These are phyloP conservation scores for Herpetotheres cachinnans DNA, from an alignment of 2,113 vertebrate species.

Conservation along the genomic window DNA sequence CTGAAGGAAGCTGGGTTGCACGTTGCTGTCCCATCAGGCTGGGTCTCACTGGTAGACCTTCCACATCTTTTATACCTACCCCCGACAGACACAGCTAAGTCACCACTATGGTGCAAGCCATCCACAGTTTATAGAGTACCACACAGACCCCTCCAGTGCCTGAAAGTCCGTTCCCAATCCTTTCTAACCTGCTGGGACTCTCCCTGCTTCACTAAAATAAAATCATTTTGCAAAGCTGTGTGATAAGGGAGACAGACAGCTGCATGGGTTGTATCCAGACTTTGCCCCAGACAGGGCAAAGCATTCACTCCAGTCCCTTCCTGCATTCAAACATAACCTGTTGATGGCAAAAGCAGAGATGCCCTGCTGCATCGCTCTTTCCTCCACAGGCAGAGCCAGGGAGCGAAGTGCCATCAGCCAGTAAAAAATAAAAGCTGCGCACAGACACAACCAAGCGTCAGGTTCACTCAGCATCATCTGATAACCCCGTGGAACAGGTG, in stretches of 20 bases:
- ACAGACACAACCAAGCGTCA: constrained; percentile 29
- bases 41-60: not conserved
- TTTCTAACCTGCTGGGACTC: not conserved
- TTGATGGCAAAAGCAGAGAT: not conserved
- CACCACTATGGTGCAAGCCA: not conserved
- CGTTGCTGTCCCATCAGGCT: rapidly evolving
- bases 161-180: not conserved
- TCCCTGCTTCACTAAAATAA: not conserved
- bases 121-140: not conserved
- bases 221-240: not conserved
- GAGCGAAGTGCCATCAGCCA: not conserved
- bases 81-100: not conserved
- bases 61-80: not conserved
- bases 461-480: constrained; percentile 59
- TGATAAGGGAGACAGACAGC: not conserved
- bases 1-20: not conserved
- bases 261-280: not conserved
- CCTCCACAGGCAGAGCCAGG: not conserved
- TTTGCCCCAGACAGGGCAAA: not conserved
- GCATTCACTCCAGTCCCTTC: not conserved
- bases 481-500: constrained; percentile 47
- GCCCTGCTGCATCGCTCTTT: not conserved
- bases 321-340: not conserved
- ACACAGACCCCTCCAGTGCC: not conserved
- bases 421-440: constrained; percentile 21